Evolutionary conservation across 2,113 vertebrate genomes (phyloP), one percentile per base, ranked within the genome.

Genomic region (Amphiprion ocellaris): DNA sequence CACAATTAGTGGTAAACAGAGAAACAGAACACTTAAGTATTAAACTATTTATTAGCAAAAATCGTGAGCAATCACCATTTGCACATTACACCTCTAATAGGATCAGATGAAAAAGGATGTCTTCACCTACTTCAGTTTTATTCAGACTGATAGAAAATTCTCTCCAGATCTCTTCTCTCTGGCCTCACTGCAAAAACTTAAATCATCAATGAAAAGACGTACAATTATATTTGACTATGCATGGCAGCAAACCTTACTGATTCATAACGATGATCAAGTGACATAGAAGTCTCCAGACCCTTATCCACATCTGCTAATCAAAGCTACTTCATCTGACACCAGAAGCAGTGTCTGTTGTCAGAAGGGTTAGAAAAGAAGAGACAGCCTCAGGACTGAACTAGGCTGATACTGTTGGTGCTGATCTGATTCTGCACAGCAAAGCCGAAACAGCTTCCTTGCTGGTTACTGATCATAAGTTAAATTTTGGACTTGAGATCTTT

Each of bases 241-340:
- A 28, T n/a, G 33, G 23, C 41, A 67, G 39, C 26, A 47, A 26
- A 52, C 12, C 2, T 46, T 6, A 60, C 53, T 81, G 33, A 66
- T 81, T 58, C 16, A 39, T 61, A n/a, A 65, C 63, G 78, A 72
- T 33, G 21, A 77, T 70, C 19, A 4, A 62, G 50, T 61, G 39
- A 19, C 37, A 65, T 12, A 10, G 24, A 55, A 63, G 19, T 70
- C 69, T 69, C 23, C n/a, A 69, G 59, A 60, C 30, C 53, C 69
- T 41, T 49, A 59, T 44, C 3, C 10, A 56, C 55, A 55, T 23
- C 21, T 15, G 21, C 46, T 55, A 41, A 41, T 73, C 17, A 64
- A 64, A 77, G 41, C 1, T 26, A 19, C 41, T 16, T 56, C 47
- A 75, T 63, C 26, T 74, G 56, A 69, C 61, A 50, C 44, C 33